phyloP scores from a whole-genome alignment of 2,888 invertebrate genomes.

The Limnephilus lunatus region DNA sequence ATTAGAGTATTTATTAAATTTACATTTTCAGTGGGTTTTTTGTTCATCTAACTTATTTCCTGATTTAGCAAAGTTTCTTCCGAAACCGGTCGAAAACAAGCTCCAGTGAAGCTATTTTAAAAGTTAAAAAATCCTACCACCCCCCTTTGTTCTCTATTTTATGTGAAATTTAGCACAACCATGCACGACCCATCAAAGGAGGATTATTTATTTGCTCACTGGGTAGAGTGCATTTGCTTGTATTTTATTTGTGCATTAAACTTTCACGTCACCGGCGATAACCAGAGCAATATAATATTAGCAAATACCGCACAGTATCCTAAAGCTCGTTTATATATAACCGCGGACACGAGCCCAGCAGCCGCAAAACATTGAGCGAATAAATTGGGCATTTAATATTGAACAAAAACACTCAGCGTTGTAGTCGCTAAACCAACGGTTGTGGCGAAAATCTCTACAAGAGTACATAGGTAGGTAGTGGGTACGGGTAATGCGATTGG shows the following conservation, averaged over 20 bases:
- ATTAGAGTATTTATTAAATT: too few species aligned
- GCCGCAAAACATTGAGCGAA: constrained; percentile 2
- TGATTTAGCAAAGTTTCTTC: too few species aligned
- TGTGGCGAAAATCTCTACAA: neutral
- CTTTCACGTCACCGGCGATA: neutral
- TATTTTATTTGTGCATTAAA: neutral
- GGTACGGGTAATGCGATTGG: neutral
- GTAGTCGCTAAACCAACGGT: neutral
- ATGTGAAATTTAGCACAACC: neutral
- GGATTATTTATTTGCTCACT: neutral
- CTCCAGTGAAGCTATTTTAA: too few species aligned
- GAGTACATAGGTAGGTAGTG: neutral
- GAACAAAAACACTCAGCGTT: neutral
- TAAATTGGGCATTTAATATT: constrained; percentile 40
- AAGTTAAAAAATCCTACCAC: neutral
- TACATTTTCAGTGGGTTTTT: too few species aligned
- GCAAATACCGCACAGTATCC: neutral
- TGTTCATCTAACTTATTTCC: too few species aligned
- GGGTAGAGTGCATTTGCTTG: neutral
- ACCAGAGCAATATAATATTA: neutral
- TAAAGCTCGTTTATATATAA: neutral
- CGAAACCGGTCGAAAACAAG: too few species aligned
- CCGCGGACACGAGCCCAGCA: constrained; percentile 14
- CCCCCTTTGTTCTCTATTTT: neutral
- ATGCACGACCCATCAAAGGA: neutral